Evolutionary conservation across 2,888 invertebrate genomes (phyloP), one percentile per base, ranked within the genome.

Genomic region (Allacma fusca): DNA sequence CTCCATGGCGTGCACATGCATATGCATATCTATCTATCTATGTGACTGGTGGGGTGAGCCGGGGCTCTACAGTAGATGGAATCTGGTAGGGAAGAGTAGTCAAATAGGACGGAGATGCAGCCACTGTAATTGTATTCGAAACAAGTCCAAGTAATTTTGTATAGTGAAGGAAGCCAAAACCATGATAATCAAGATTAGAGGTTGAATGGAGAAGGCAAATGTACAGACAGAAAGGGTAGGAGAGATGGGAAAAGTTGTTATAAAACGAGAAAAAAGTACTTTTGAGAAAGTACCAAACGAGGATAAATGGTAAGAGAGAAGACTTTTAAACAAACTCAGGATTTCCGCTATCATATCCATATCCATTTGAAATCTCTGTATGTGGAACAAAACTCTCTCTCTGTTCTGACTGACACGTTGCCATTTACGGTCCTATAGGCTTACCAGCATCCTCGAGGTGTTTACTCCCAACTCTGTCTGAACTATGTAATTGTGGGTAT

Each of bases 261-360:
- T 28, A 26, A 62, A 24, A 62, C 13, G 9, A 62, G 26, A 62
- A 62, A 62, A 65, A 62, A 65, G 26, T 26, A 65, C 65, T 19
- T 65, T 29, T 65, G 29, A 65, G 24, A 65, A 26, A 24, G 28
- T n/a, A 65, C 65, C 65, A 65, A 65, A 65, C 65, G 29, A 65
- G 65, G 65, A 65, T 65, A 65, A 65, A 65, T 65, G 65, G 65
- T 24, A 26, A 26, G 28, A 34, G 50, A 50, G 50, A 65, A 65
- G 65, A 28, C 65, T 50, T 29, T 26, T n/a, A 65, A 65, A 65
- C 65, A 65, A 65, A 65, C 26, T 65, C 65, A 65, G 28, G 65
- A 65, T 65, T 65, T 65, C 65, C 44, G 44, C 50, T 50, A 44
- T 70, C 43, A 70, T 70, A 70, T 50, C 70, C 70, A 70, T 70